A percentile compares a stretch with the other conserved stretches of the same genome.
These are phyloP conservation scores for Zaprionus tsacasi DNA, from an alignment of 1,140 invertebrate species.

Conservation along the genomic window DNA sequence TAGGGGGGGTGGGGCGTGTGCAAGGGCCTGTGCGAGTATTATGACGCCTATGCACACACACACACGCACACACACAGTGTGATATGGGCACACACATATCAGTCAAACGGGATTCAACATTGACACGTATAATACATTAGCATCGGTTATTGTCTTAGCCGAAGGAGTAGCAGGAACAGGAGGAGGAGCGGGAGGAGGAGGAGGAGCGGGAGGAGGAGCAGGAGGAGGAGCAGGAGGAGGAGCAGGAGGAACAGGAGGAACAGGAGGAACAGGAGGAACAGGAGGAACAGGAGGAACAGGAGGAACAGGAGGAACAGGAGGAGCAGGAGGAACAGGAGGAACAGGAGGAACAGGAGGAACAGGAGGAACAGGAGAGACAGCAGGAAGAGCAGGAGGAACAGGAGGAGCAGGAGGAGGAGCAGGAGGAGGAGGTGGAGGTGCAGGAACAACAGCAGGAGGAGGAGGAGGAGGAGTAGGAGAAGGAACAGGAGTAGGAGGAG, in stretches of 20 bases:
- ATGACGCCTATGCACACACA: conserved; percentile 12
- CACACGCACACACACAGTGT: conserved; percentile 8
- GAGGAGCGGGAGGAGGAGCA: not conserved
- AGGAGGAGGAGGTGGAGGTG: not conserved
- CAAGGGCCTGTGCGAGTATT: conserved; percentile 7
- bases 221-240: not conserved
- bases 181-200: conserved; percentile 4
- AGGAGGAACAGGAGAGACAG: not conserved
- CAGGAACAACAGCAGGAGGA: not conserved
- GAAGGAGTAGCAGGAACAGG: conserved; percentile 16
- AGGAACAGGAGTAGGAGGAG: not conserved
- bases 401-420: not conserved
- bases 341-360: not conserved
- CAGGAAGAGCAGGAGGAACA: conserved; percentile 32
- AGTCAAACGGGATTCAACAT: conserved; percentile 70
- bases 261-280: conserved; percentile 12
- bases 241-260: not conserved
- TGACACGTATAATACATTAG: conserved; percentile 77
- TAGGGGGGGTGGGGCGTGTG: not conserved
- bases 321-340: not conserved
- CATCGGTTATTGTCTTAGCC: conserved; percentile 68
- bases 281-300: not conserved
- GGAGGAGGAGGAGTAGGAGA: not conserved
- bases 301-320: not conserved
- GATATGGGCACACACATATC: conserved; percentile 49